Percentiles rank a stretch among this genome's conserved stretches.
These are phyloP conservation scores for Elymnias hypermnestra DNA, from an alignment of 1,140 invertebrate genomes.

Conservation along the genomic window DNA sequence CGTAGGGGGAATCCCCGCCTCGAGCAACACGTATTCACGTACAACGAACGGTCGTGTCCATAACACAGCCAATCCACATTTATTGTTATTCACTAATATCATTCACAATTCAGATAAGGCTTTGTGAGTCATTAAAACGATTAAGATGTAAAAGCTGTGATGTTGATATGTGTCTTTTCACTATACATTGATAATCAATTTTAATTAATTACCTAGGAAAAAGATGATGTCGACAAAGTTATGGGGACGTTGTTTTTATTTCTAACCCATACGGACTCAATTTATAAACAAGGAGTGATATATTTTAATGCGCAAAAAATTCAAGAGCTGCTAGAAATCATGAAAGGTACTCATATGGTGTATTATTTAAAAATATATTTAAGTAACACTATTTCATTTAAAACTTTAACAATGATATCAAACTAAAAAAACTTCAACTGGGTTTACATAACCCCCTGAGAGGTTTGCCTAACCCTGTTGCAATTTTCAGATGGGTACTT, in stretches of 20 bases:
- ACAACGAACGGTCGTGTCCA: no score
- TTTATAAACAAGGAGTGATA: slow-evolving; percentile 45
- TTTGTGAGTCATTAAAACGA: neutral
- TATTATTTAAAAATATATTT: no score
- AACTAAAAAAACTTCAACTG: no score
- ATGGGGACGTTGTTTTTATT: slow-evolving; percentile 55
- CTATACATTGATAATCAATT: neutral
- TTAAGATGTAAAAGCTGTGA: neutral
- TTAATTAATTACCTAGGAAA: slow-evolving; percentile 25
- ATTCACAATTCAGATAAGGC: neutral
- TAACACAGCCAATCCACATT: no score
- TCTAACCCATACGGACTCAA: slow-evolving; percentile 42
- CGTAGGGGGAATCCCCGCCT: no score
- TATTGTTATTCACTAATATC: no score
- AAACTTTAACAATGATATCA: no score
- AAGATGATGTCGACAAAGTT: slow-evolving; percentile 38
- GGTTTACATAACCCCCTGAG: no score
- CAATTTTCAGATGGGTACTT: no score
- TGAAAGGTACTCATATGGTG: slow-evolving; percentile 32
- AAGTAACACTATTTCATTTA: neutral
- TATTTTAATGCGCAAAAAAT: slow-evolving; percentile 32
- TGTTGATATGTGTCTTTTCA: neutral
- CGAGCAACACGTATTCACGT: no score
- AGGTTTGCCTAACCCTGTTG: no score
- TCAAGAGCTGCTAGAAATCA: slow-evolving; percentile 35